Percentiles rank a stretch among this genome's conserved stretches.
These are phyloP conservation scores for Meganola albula DNA, from an alignment of 2,888 invertebrate species.

Conservation along the genomic window DNA sequence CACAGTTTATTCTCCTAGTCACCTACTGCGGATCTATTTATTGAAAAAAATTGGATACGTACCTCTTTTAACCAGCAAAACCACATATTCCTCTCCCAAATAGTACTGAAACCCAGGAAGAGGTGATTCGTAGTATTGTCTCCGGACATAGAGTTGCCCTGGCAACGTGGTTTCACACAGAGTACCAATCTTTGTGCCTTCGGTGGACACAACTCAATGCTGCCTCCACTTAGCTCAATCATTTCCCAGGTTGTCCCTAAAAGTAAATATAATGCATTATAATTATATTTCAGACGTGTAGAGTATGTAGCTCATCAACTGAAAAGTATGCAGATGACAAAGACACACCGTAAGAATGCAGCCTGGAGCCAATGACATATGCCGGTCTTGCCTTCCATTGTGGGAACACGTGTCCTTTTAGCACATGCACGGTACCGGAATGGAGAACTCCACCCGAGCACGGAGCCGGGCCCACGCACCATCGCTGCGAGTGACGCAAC, in stretches of 20 bases:
- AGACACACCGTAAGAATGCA: constrained; percentile 74
- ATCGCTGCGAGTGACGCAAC: constrained; percentile 77
- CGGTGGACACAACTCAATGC: constrained; percentile 61
- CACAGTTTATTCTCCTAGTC: constrained; percentile 17
- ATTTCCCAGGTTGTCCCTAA: constrained; percentile 60
- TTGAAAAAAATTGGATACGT: too few species aligned
- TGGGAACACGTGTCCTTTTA: constrained; percentile 83
- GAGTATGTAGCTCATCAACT: neutral
- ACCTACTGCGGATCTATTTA: too few species aligned
- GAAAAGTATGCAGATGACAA: neutral
- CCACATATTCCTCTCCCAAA: constrained; percentile 83
- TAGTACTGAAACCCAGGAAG: constrained; percentile 80
- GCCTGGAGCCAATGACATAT: constrained; percentile 77
- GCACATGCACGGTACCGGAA: constrained; percentile 75
- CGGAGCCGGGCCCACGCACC: constrained; percentile 79
- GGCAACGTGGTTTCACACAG: constrained; percentile 63
- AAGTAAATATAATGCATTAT: constrained; percentile 18
- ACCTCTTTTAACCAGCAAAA: constrained; percentile 81
- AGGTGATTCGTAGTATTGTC: constrained; percentile 69
- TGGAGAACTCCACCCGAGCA: constrained; percentile 59
- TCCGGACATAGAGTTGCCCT: constrained; percentile 45
- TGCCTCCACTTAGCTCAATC: constrained; percentile 63
- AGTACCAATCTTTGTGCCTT: constrained; percentile 65
- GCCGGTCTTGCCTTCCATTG: constrained; percentile 81
- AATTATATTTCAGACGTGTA: neutral